phyloP scores from a whole-genome alignment of 2,888 invertebrate genomes.

The Zaprionus bogoriensis region DNA sequence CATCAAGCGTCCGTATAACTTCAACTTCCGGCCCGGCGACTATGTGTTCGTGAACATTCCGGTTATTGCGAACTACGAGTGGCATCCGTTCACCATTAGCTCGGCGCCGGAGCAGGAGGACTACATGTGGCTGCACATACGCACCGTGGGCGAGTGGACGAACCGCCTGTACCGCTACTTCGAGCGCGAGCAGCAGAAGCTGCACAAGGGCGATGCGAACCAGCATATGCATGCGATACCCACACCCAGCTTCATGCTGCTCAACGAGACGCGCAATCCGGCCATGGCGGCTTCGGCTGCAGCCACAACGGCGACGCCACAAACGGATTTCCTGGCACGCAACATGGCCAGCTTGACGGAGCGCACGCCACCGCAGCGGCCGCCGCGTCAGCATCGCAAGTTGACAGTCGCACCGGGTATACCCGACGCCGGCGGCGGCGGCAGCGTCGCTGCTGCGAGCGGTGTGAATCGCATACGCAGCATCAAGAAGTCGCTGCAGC shows the following conservation, averaged over 20 bases:
- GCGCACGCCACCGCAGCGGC: slow-evolving; percentile 66
- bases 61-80: slow-evolving; percentile 94
- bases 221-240: slow-evolving; percentile 79
- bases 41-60: slow-evolving; percentile 97
- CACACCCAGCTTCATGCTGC: slow-evolving; percentile 69
- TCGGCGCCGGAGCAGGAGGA: slow-evolving; percentile 97
- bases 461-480: slow-evolving; percentile 79
- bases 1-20: slow-evolving; percentile 92
- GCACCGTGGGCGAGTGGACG: slow-evolving; percentile 97
- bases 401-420: slow-evolving; percentile 40
- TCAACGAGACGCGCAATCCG: slow-evolving; percentile 56
- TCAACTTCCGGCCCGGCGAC: slow-evolving; percentile 95
- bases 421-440: slow-evolving; percentile 19
- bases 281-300: slow-evolving; percentile 15
- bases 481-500: slow-evolving; percentile 83
- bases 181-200: slow-evolving; percentile 89
- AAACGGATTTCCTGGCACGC: slow-evolving; percentile 80
- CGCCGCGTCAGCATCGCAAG: slow-evolving; percentile 75
- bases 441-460: slow-evolving; percentile 32
- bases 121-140: slow-evolving; percentile 95
- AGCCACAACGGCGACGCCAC: slow-evolving; percentile 69
- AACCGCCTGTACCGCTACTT: slow-evolving; percentile 93
- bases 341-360: slow-evolving; percentile 62
- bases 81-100: slow-evolving; percentile 98
- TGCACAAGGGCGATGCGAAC: slow-evolving; percentile 86